Evolutionary conservation across 2,888 invertebrate genomes (phyloP).

Genomic region (Pachycephus smyrnensis): DNA sequence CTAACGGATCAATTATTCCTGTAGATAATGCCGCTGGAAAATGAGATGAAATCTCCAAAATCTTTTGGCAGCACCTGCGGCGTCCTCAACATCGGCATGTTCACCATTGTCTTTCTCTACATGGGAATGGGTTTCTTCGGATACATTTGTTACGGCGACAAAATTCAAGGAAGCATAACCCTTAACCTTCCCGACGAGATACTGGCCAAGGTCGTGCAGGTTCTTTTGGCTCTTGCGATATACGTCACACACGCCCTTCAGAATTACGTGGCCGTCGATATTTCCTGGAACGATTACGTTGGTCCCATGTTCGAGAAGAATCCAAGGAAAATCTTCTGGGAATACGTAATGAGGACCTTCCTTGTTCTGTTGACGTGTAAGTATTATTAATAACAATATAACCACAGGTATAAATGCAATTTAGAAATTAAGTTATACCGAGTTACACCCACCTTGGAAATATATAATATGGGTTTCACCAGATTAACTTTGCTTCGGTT

Average conservation of each 20-base stretch:
- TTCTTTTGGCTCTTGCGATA: conserved; percentile 82
- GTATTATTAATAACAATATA: conserved; percentile 62
- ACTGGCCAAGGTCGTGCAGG: conserved; percentile 78
- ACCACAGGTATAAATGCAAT: not conserved
- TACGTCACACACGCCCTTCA: conserved; percentile 94
- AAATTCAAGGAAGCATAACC: conserved; percentile 84
- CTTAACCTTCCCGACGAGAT: conserved; percentile 81
- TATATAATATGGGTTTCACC: not conserved
- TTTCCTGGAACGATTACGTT: conserved; percentile 88
- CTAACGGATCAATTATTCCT: conserved; percentile 29
- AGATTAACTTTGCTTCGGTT: not conserved
- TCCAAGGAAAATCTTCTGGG: conserved; percentile 75
- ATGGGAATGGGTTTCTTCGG: conserved; percentile 92
- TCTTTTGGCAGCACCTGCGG: conserved; percentile 85
- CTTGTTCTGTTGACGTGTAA: conserved; percentile 89
- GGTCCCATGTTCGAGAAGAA: conserved; percentile 72
- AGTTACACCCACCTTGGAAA: not conserved
- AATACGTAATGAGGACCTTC: conserved; percentile 81
- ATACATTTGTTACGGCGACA: conserved; percentile 84
- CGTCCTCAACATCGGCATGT: conserved; percentile 88
- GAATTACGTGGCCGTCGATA: conserved; percentile 95
- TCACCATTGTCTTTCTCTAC: conserved; percentile 84
- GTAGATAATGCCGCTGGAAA: conserved; percentile 92
- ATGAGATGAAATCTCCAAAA: conserved; percentile 91
- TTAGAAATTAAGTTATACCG: not conserved